Conservation (phyloP, 2,888 invertebrate species). For the Plagodis pulveraria region DNA sequence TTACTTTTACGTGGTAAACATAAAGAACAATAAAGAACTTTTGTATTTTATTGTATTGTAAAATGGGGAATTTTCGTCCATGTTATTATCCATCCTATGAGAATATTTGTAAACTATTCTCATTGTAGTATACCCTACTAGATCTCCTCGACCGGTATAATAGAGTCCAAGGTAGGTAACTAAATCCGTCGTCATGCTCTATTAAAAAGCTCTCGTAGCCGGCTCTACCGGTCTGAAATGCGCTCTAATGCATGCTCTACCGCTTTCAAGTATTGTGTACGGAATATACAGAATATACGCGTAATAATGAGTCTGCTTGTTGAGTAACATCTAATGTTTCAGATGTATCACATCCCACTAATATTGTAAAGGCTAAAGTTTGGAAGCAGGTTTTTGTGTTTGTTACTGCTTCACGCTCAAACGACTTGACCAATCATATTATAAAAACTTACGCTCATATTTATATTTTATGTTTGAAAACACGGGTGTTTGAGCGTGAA, state of each 20-base stretch:
- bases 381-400: no score
- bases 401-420: no score
- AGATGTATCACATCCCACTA: no score
- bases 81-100: not conserved
- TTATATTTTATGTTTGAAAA: no score
- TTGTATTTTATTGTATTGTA: no score
- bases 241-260: slow-evolving; percentile 44
- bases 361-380: no score
- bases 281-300: slow-evolving; percentile 3
- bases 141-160: not conserved
- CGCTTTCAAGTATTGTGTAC: slow-evolving; percentile 34
- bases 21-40: no score
- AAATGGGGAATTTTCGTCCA: not conserved
- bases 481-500: no score
- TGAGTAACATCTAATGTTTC: not conserved
- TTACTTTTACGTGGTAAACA: no score
- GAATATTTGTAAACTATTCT: not conserved
- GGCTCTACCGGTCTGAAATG: slow-evolving; percentile 41
- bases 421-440: no score
- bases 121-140: no score
- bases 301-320: not conserved
- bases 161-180: slow-evolving; percentile 23
- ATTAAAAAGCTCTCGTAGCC: slow-evolving; percentile 44
- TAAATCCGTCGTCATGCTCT: slow-evolving; percentile 45
- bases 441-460: no score